Evolutionary conservation across 2,113 vertebrate genomes (phyloP), one percentile per base, ranked within the genome.

Genomic region (Mastomys coucha): DNA sequence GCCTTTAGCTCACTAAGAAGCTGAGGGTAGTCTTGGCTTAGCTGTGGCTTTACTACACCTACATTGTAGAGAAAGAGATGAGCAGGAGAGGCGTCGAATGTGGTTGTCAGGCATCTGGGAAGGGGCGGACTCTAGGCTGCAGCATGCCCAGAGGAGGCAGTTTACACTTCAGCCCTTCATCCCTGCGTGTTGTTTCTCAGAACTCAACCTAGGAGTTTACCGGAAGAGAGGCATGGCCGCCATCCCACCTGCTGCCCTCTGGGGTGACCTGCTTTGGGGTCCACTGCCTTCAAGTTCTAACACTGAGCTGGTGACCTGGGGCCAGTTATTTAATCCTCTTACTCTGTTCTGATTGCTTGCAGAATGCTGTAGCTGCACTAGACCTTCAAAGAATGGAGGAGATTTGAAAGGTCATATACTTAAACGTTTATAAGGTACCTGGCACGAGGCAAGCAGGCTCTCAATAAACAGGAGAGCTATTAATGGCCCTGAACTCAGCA

Each of bases 101-200:
- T 65, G 7, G 84, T 97, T 94, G 36, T 95, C 92, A 94, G 86
- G 63, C 22, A 19, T 26, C n/a, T 45, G 75, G 22, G 33, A 58
- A 67, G 78, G 49, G 51, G 56, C 16, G 31, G 6, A 26, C 56
- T n/a, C 16, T 0, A 3, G 26, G 10, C 63, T 81, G 58, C 2
- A 0, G 0, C 0, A 12, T 26, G 33, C 49, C 49, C 19, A 1
- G 72, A 31, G 87, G 28, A 65, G 49, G 2, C 20, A 1, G 1
- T 39, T 10, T 26, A 67, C 69, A 13, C 19, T 39, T n/a, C 14
- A 12, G 39, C 1, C n/a, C 51, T n/a, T 51, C 22, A 60, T 28
- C 53, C 67, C 45, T 0, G 22, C 0, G 6, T 36, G n/a, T 0
- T 36, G 53, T 14, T 49, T n/a, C 4, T 89, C 24, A 87, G 63